Conservation (phyloP, 2,113 vertebrate species). For the Poeciliopsis retropinna region DNA sequence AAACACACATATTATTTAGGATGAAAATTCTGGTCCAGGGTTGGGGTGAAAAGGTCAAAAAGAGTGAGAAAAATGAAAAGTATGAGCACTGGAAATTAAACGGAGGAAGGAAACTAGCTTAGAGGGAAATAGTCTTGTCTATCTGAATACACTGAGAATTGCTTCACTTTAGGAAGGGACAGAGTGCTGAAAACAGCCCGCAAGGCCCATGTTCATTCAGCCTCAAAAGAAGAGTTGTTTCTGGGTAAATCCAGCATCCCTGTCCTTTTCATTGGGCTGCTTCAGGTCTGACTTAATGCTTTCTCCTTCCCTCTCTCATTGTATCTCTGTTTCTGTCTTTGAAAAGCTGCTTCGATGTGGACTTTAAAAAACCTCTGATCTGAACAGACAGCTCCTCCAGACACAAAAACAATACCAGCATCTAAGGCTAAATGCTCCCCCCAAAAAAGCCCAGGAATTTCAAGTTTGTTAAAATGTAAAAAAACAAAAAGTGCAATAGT, state of each 20-base stretch:
- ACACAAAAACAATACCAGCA: background rate
- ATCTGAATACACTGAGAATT: background rate
- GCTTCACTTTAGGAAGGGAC: background rate
- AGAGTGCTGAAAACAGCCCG: background rate
- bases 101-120: background rate
- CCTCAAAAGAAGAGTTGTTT: background rate
- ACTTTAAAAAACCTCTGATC: background rate
- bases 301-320: background rate
- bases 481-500: too few species aligned
- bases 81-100: background rate
- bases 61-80: background rate
- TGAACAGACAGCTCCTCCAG: background rate
- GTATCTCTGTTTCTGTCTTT: background rate
- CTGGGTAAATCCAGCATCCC: background rate
- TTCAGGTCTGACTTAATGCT: constrained; percentile 1
- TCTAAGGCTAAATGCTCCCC: background rate
- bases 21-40: background rate
- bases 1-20: background rate
- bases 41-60: background rate
- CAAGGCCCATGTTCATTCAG: background rate
- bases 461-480: background rate
- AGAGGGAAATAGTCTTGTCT: background rate
- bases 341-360: constrained; percentile 1
- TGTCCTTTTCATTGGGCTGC: background rate
- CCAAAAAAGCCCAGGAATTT: background rate